Base-by-base conservation (phyloP, 92 coral and sea anemone genomes). In the Siderastrea radians region DNA sequence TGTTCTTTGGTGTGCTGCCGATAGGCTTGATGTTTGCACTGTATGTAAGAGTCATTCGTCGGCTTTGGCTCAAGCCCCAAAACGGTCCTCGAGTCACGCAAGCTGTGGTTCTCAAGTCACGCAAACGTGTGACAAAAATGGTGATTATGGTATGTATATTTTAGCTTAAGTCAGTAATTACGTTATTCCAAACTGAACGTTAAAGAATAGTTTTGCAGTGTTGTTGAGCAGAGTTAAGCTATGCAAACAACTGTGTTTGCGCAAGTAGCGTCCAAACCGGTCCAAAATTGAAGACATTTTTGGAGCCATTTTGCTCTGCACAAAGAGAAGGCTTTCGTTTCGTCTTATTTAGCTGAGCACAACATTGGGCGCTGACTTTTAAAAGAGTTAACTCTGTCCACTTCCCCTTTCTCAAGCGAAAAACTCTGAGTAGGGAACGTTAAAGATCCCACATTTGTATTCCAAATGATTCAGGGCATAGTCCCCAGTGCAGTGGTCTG, bases 41-140 rank as follows among this genome's bases (percentile, higher is more conserved):
- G 3, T 91, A 91, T 62, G 13, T 74, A 59, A 69, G 92, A 63
- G 90, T 91, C 52, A 74, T 91, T 53, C 86, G 86, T 44, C 82
- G 73, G 50, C 89, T 91, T 50, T 91, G 94, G 94, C 51, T 78
- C 64, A 79, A 67, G 43, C 77, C 86, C 64, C 81, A 74, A 3
- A 66, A 83, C 69, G 53, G 70, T 7, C 65, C 77, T 26, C 77
- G 86, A 45, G 77, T 65, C 55, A 66, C 92, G 19, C 92, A 91
- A 82, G 71, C 73, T 43, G 94, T 89, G 60, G 67, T 91, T 43
- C 77, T 91, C 7, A 87, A 83, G 81, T 88, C 91, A 71, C 88
- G 94, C 16, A 91, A 91, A 62, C 87, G 88, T 5, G 89, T 84
- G 52, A 91, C 94, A 38, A 87, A 88, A 72, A 88, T 91, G 94